Conservation (phyloP, 2,797 vertebrate genomes). For the Amphiprion clarkii region DNA sequence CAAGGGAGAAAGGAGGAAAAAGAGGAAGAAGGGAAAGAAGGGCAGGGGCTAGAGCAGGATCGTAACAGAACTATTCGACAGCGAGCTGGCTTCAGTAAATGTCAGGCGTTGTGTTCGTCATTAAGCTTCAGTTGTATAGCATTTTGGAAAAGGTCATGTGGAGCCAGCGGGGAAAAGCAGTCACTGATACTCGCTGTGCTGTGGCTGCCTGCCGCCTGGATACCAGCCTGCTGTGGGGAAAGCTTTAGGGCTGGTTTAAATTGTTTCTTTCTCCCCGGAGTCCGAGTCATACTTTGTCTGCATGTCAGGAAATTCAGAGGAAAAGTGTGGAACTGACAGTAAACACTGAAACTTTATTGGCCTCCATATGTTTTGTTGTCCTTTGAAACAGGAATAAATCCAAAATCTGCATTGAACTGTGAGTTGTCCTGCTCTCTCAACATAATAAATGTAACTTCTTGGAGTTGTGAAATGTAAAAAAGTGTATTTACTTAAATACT, state of each 20-base stretch:
- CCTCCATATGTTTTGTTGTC: not conserved
- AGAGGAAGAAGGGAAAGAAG: no score
- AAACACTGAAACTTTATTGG: not conserved
- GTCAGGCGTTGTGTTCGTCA: slow-evolving; percentile 81
- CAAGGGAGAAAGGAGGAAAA: no score
- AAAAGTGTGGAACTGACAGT: not conserved
- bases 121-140: slow-evolving; percentile 71
- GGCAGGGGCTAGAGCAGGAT: no score
- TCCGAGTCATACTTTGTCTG: slow-evolving; percentile 6
- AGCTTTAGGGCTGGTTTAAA: slow-evolving; percentile 35
- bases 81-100: slow-evolving; percentile 77
- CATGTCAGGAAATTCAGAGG: slow-evolving; percentile 12
- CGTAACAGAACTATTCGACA: slow-evolving; percentile 41
- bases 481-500: not conserved
- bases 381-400: not conserved
- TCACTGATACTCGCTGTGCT: slow-evolving; percentile 44
- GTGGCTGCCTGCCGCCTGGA: slow-evolving; percentile 39
- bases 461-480: not conserved
- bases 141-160: slow-evolving; percentile 80
- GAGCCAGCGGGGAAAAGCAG: slow-evolving; percentile 65
- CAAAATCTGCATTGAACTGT: not conserved
- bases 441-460: not conserved
- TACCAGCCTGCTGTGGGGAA: slow-evolving; percentile 13
- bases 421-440: not conserved
- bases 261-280: slow-evolving; percentile 30